Percentiles rank a stretch among this genome's conserved stretches.
Evolutionary conservation across 53 echinoderm and acorn worm species (phyloP).

Genomic region (Pentamera pediparva): DNA sequence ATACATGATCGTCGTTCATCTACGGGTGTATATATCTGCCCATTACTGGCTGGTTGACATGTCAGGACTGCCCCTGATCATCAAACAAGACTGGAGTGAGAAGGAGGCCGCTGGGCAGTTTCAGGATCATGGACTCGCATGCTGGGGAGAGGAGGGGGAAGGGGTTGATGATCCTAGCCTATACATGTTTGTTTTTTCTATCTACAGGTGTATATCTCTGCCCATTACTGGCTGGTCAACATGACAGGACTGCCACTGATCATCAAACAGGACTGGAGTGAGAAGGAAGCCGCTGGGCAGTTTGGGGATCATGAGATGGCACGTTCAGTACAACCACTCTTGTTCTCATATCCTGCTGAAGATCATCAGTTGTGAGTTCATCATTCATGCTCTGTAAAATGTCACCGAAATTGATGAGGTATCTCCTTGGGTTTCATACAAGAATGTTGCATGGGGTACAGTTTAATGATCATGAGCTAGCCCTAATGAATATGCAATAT

Average conservation of each 20-base stretch:
- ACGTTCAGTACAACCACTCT: constrained; percentile 84
- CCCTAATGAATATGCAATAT: too few relatives aligned
- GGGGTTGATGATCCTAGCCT: too few relatives aligned
- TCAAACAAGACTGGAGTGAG: constrained; percentile 73
- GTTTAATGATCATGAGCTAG: too few relatives aligned
- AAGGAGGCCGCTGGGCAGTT: constrained; percentile 60
- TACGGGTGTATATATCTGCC: constrained; percentile 51
- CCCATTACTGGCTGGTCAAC: constrained; percentile 92
- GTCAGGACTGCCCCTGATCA: constrained; percentile 91
- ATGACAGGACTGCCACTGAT: constrained; percentile 92
- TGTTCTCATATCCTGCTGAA: constrained; percentile 67
- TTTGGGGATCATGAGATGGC: constrained; percentile 88
- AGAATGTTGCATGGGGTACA: too few relatives aligned
- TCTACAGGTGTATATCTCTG: constrained; percentile 45
- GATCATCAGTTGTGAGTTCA: constrained; percentile 1
- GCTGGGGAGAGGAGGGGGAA: too few relatives aligned
- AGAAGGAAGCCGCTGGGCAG: constrained; percentile 58
- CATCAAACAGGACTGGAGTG: constrained; percentile 73
- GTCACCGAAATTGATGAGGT: too few relatives aligned
- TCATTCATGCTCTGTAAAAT: background rate
- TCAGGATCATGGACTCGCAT: constrained; percentile 86
- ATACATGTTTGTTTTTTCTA: background rate
- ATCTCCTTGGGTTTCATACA: too few relatives aligned
- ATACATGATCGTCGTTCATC: too few relatives aligned
- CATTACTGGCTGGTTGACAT: constrained; percentile 93